phyloP scores from a whole-genome alignment of 2,797 vertebrate species.

The Microctenopoma steveboyesi region DNA sequence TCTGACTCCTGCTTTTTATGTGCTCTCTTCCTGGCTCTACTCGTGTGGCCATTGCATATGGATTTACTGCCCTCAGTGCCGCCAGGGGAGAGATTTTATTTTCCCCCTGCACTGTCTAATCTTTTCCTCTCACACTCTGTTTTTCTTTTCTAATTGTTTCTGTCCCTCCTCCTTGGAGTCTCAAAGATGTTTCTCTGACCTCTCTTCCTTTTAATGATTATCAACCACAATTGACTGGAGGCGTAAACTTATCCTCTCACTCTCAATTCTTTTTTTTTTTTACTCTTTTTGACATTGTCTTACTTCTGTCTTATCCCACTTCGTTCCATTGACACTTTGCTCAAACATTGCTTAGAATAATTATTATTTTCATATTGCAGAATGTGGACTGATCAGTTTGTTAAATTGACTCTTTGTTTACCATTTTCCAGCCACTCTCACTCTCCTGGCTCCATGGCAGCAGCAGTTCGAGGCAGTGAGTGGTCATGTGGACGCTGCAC shows the following conservation, averaged over 20 bases:
- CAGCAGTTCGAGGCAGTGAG: conserved; percentile 84
- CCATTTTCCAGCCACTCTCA: conserved; percentile 89
- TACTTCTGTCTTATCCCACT: conserved; percentile 1
- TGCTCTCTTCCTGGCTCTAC: conserved; percentile 63
- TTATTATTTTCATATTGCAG: conserved; percentile 7
- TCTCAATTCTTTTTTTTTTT: not conserved
- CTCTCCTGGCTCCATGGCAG: conserved; percentile 93
- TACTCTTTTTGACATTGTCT: not conserved
- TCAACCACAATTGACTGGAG: conserved; percentile 34
- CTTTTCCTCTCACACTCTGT: conserved; percentile 60
- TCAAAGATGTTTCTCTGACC: conserved; percentile 20
- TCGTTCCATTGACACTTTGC: conserved; percentile 1
- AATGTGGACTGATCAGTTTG: conserved; percentile 5
- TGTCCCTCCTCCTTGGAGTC: conserved; percentile 29
- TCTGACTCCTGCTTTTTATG: conserved; percentile 35
- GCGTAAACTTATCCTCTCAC: conserved; percentile 17
- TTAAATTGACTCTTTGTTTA: conserved; percentile 42
- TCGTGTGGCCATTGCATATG: conserved; percentile 73
- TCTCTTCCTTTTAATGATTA: conserved; percentile 38
- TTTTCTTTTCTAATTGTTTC: conserved; percentile 60
- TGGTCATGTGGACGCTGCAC: conserved; percentile 99
- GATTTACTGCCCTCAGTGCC: conserved; percentile 75
- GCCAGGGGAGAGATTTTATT: conserved; percentile 74
- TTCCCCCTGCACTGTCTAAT: conserved; percentile 65
- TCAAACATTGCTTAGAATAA: conserved; percentile 15